Conservation (phyloP, 2,113 vertebrate species). For the Dendropsophus ebraccatus region DNA sequence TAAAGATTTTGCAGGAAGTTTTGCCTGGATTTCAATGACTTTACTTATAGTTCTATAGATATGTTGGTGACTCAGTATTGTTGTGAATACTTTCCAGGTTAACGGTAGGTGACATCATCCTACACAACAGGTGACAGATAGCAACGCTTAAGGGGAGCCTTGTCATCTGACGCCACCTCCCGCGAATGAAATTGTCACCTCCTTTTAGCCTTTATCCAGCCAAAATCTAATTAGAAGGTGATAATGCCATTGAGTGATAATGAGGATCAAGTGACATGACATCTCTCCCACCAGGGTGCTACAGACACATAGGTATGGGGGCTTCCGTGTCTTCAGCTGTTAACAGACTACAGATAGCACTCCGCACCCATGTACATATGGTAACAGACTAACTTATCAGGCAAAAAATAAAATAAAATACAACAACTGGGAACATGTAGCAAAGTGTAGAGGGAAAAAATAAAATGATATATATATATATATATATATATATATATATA, state of each 20-base stretch:
- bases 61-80: no score
- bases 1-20: no score
- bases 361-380: no score
- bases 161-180: not conserved
- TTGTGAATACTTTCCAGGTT: not conserved
- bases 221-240: conserved; percentile 41
- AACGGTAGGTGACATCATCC: not conserved
- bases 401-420: no score
- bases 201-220: conserved; percentile 18
- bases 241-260: conserved; percentile 28
- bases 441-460: no score
- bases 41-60: no score
- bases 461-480: no score
- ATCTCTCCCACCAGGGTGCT: not conserved
- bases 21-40: no score
- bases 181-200: conserved; percentile 1
- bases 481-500: no score
- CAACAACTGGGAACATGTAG: no score
- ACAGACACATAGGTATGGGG: not conserved
- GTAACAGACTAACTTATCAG: no score
- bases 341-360: not conserved
- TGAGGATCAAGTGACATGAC: conserved; percentile 21
- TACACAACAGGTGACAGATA: conserved; percentile 20
- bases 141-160: not conserved
- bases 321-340: not conserved